phyloP scores from a whole-genome alignment of 2,888 invertebrate genomes.

The Strigamia crassipes region DNA sequence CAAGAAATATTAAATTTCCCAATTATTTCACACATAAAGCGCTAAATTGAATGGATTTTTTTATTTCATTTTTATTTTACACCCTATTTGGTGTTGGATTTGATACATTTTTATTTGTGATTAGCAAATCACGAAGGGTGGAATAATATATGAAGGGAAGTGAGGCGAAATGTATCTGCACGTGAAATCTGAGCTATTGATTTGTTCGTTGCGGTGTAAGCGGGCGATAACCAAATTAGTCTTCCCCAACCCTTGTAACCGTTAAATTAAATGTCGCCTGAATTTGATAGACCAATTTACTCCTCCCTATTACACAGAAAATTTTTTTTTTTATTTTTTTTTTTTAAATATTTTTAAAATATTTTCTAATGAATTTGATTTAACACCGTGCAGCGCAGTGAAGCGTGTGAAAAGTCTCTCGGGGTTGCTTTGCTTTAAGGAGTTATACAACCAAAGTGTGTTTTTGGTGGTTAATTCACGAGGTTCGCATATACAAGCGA shows the following conservation, averaged over 20 bases:
- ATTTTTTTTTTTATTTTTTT: background rate
- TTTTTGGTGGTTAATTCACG: background rate
- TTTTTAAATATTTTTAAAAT: background rate
- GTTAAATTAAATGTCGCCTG: constrained; percentile 8
- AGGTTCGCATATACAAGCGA: background rate
- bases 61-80: no score
- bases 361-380: background rate
- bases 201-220: constrained; percentile 7
- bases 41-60: no score
- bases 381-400: background rate
- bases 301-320: background rate
- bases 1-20: no score
- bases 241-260: constrained; percentile 18
- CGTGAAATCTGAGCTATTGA: constrained; percentile 34
- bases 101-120: background rate
- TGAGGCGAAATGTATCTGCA: constrained; percentile 13
- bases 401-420: background rate
- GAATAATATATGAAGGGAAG: constrained; percentile 18
- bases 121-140: background rate
- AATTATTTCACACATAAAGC: no score
- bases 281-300: constrained; percentile 4
- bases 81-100: background rate
- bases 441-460: background rate
- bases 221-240: constrained; percentile 31
- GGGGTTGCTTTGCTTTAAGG: constrained; percentile 27